A percentile compares a stretch with the other conserved stretches of the same genome.
Evolutionary conservation across 2,888 invertebrate species (phyloP).

Genomic region (Mactromeris polynyma): DNA sequence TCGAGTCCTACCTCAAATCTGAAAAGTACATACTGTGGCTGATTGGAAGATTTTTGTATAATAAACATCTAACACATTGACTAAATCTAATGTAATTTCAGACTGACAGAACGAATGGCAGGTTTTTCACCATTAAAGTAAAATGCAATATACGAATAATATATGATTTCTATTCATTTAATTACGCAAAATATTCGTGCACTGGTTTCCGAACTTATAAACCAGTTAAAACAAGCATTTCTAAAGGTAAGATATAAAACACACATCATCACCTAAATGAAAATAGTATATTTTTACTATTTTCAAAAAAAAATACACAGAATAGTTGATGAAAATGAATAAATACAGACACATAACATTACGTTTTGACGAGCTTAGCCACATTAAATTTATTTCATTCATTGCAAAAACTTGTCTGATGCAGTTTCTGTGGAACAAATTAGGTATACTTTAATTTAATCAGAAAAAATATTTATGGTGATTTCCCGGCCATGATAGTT

Average conservation of each 20-base stretch:
- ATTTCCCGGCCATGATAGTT: too few relatives aligned
- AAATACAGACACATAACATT: background rate
- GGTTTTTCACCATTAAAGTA: too few relatives aligned
- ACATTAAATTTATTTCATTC: constrained; percentile 50
- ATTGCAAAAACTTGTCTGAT: constrained; percentile 54
- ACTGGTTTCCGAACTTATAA: too few relatives aligned
- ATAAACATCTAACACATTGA: background rate
- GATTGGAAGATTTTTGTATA: background rate
- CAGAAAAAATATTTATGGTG: too few relatives aligned
- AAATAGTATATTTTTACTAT: background rate
- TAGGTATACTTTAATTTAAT: too few relatives aligned
- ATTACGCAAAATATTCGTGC: too few relatives aligned
- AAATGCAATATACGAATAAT: too few relatives aligned
- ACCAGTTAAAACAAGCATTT: too few relatives aligned
- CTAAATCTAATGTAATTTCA: background rate
- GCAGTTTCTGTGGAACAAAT: constrained; percentile 57
- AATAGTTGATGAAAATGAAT: background rate
- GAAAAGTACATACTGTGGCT: background rate
- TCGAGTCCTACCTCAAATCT: background rate
- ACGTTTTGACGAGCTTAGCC: constrained; percentile 41
- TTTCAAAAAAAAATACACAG: background rate
- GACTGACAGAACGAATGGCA: too few relatives aligned
- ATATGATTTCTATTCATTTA: too few relatives aligned
- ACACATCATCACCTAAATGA: background rate
- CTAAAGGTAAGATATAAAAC: background rate